Conservation (phyloP, 2,113 vertebrate species). For the Hiodon alosoides region DNA sequence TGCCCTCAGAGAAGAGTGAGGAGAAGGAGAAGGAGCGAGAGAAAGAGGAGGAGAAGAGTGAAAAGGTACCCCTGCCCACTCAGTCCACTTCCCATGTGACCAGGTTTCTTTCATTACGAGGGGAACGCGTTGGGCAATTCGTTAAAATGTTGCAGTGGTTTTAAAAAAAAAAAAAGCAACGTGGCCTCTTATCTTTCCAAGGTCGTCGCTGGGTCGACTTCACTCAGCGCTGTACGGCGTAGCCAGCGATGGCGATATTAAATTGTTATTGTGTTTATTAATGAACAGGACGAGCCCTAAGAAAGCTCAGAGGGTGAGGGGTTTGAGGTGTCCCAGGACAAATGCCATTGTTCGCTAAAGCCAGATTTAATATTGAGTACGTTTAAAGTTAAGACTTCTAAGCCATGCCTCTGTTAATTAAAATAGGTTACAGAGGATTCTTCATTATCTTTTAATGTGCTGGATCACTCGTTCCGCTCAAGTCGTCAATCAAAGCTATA, state of each 20-base stretch:
- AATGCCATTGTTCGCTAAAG: constrained; percentile 11
- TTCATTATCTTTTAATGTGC: background rate
- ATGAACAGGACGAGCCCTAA: constrained; percentile 36
- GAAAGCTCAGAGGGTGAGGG: constrained; percentile 14
- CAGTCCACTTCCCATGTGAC: background rate
- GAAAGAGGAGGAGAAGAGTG: constrained; percentile 78
- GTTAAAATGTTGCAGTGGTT: constrained; percentile 19
- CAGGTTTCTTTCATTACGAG: background rate
- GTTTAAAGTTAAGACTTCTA: constrained; percentile 16
- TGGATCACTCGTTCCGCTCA: background rate
- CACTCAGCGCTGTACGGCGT: background rate
- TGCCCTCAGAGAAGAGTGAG: constrained; percentile 84
- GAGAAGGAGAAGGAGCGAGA: constrained; percentile 84
- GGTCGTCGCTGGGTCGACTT: constrained; percentile 15
- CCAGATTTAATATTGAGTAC: constrained; percentile 20
- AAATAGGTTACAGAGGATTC: constrained; percentile 14
- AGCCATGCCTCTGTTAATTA: constrained; percentile 23
- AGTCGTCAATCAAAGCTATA: background rate
- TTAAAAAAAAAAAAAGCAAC: constrained; percentile 1
- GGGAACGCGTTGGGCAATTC: constrained; percentile 3
- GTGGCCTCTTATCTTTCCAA: constrained; percentile 17
- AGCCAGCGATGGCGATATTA: constrained; percentile 24
- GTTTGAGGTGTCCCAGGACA: background rate
- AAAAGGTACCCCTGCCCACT: constrained; percentile 59
- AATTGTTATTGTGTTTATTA: constrained; percentile 44